Percentiles rank a stretch among this genome's conserved stretches.
Evolutionary conservation across 2,113 vertebrate genomes (phyloP).

Genomic region (Brevimyrus niger): DNA sequence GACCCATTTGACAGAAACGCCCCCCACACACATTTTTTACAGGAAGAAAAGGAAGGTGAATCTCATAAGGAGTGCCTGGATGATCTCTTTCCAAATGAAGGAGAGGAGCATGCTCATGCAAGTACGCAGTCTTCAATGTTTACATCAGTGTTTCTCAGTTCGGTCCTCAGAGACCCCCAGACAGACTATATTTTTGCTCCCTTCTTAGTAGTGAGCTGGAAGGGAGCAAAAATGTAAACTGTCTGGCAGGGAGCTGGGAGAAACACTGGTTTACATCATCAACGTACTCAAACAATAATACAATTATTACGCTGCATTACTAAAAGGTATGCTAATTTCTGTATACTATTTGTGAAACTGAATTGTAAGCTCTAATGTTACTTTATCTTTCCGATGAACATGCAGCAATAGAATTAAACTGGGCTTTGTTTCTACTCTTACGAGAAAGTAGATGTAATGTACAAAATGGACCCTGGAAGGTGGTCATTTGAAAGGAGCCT

Average conservation of each 20-base stretch:
- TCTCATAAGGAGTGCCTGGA: slow-evolving; percentile 84
- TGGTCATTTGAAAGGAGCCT: background rate
- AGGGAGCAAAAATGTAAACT: background rate
- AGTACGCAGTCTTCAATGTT: slow-evolving; percentile 58
- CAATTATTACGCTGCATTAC: background rate
- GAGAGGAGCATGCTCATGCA: slow-evolving; percentile 76
- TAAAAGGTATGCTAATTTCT: background rate
- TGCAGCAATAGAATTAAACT: background rate
- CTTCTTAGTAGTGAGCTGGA: background rate
- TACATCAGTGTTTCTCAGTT: background rate
- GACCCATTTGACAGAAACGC: background rate
- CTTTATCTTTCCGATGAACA: background rate
- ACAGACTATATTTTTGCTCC: background rate
- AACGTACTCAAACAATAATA: background rate
- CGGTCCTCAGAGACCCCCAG: background rate
- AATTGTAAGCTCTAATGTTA: background rate
- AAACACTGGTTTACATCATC: background rate
- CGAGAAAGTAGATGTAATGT: background rate
- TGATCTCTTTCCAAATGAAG: slow-evolving; percentile 93
- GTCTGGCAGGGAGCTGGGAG: background rate
- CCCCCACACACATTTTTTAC: slow-evolving; percentile 27
- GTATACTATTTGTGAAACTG: background rate
- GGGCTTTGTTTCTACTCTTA: background rate
- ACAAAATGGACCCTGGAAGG: background rate
- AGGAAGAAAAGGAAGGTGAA: slow-evolving; percentile 94